Evolutionary conservation across 2,113 vertebrate genomes (phyloP), one percentile per base, ranked within the genome.

Genomic region (Egretta garzetta): DNA sequence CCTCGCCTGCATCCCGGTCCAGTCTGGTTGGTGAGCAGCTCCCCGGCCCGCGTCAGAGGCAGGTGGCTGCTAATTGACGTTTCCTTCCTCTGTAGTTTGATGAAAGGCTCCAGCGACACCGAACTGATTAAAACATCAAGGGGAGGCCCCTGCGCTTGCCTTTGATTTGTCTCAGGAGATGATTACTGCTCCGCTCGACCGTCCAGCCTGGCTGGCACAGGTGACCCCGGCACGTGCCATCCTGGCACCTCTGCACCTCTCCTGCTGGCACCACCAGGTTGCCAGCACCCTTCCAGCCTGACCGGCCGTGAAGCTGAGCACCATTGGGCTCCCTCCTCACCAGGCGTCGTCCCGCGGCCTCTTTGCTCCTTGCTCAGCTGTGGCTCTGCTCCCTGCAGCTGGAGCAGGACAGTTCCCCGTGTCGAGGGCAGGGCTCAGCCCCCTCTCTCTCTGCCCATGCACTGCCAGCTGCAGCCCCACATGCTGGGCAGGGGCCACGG

Each of bases 71-170:
- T 97, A 96, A 96, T 96, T 96, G 95, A 96, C 41, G 27, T 96
- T 95, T 96, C 80, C 91, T 97, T 93, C 95, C 95, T 96, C 94
- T 96, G 97, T 95, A 96, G 95, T 95, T 96, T 96, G 96, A 97
- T 97, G 96, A 96, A 96, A 97, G 94, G 86, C 96, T 95, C 86
- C 5, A 27, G 95, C 43, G 30, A 96, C 97, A 88, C 94, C 19
- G 0, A 94, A 92, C 93, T 97, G 95, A 95, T 96, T 97, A 96
- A 97, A 95, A 96, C 95, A 97, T 97, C 96, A 95, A 96, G 97
- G 92, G 94, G 83, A 97, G 96, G 86, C 96, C 91, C 85, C 66
- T 8, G 23, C 4, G 3, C 93, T 86, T 92, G 88, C 95, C 93
- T 96, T 95, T 96, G 96, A 95, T 96, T 95, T 92, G 88, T 87